Conservation (phyloP, 2,113 vertebrate genomes). For the Mesoclemmys tuberculata region DNA sequence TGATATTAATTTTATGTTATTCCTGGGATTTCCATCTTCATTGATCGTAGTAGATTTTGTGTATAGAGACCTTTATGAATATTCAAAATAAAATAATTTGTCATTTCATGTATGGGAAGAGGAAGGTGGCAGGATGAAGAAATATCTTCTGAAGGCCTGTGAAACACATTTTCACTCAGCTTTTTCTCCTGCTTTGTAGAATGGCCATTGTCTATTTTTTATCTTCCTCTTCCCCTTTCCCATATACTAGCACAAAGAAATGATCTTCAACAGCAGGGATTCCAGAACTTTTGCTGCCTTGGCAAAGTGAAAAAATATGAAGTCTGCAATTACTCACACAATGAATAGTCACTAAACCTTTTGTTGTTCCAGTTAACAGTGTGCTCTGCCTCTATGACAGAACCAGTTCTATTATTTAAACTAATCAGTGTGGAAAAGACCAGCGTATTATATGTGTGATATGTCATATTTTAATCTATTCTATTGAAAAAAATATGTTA, state of each 20-base stretch:
- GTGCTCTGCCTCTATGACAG: not conserved
- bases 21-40: not conserved
- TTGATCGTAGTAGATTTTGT: not conserved
- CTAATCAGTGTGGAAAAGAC: not conserved
- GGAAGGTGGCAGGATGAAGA: not conserved
- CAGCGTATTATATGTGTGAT: fast-evolving
- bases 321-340: not conserved
- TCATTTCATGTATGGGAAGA: not conserved
- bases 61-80: not conserved
- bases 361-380: not conserved
- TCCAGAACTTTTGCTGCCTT: not conserved
- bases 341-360: not conserved
- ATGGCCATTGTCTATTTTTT: not conserved
- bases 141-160: not conserved
- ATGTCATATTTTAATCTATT: not conserved
- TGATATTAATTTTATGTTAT: not conserved
- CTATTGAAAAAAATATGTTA: not conserved
- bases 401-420: not conserved
- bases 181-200: not conserved
- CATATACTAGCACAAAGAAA: not conserved
- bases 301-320: not conserved
- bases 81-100: not conserved
- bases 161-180: not conserved
- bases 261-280: not conserved
- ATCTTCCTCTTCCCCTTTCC: not conserved